Evolutionary conservation across 1,140 invertebrate species (phyloP).

Genomic region (Tetraneura akinire): DNA sequence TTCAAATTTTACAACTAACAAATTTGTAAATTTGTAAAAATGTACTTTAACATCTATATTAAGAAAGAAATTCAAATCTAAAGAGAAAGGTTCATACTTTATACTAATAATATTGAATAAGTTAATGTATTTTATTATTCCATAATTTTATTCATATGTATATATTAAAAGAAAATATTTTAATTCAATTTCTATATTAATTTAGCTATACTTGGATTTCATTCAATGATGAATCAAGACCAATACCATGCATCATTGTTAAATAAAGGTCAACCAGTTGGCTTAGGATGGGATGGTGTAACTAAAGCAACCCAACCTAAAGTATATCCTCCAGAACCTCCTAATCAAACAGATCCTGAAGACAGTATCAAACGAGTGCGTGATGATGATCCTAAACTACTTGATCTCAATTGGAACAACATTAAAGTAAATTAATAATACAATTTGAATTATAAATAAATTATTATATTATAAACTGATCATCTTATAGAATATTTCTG

Average conservation of each 20-base stretch:
- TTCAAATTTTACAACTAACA: too few species aligned
- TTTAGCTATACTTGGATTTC: conserved; percentile 95
- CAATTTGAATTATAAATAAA: conserved; percentile 13
- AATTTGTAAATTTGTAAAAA: too few species aligned
- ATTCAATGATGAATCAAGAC: conserved; percentile 99
- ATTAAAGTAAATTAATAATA: conserved; percentile 73
- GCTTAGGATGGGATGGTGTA: conserved; percentile 87
- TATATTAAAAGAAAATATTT: not conserved
- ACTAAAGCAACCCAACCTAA: conserved; percentile 93
- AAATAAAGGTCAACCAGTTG: conserved; percentile 86
- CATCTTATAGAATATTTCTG: conserved; percentile 84
- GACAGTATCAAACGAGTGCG: conserved; percentile 84
- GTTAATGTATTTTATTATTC: too few species aligned
- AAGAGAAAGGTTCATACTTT: too few species aligned
- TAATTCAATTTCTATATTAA: not conserved
- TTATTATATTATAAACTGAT: not conserved
- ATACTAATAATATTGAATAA: too few species aligned
- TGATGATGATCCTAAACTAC: conserved; percentile 83
- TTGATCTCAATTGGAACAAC: conserved; percentile 95
- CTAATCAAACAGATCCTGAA: conserved; percentile 91
- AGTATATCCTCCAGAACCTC: conserved; percentile 86
- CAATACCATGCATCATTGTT: conserved; percentile 96
- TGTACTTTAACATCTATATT: too few species aligned
- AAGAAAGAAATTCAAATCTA: too few species aligned
- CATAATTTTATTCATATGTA: too few species aligned